phyloP scores from a whole-genome alignment of 2,888 invertebrate species.

The Dicyrtoma fusca region DNA sequence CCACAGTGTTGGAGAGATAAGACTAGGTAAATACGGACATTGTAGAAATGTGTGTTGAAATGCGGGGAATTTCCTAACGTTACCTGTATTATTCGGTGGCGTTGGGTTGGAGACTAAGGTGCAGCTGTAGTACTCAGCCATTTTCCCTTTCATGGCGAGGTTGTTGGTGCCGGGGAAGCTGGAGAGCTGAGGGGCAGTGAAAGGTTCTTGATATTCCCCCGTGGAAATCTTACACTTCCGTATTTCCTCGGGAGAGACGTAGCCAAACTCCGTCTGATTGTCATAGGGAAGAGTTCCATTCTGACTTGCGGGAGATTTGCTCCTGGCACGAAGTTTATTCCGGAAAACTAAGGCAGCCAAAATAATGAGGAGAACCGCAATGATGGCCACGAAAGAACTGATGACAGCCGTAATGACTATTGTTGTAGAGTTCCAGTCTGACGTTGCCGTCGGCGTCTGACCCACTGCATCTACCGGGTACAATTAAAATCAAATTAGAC shows the following conservation, averaged over 20 bases:
- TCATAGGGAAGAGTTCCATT: slow-evolving; percentile 54
- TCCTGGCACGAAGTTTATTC: slow-evolving; percentile 45
- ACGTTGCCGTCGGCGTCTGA: slow-evolving; percentile 45
- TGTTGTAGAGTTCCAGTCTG: slow-evolving; percentile 55
- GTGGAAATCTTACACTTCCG: slow-evolving; percentile 55
- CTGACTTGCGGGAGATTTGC: slow-evolving; percentile 50
- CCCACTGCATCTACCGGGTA: slow-evolving; percentile 41
- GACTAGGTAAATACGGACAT: too few species aligned
- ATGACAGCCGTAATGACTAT: slow-evolving; percentile 55
- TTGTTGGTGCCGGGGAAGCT: slow-evolving; percentile 50
- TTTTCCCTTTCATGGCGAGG: slow-evolving; percentile 47
- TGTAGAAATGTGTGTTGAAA: too few species aligned
- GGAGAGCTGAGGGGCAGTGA: slow-evolving; percentile 51
- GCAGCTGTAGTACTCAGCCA: slow-evolving; percentile 56
- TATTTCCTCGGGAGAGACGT: slow-evolving; percentile 53
- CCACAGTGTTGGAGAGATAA: too few species aligned
- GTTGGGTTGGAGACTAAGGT: slow-evolving; percentile 54
- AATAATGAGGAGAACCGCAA: slow-evolving; percentile 54
- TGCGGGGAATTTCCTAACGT: too few species aligned
- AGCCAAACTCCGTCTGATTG: slow-evolving; percentile 53
- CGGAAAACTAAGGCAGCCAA: slow-evolving; percentile 51
- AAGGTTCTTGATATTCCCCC: slow-evolving; percentile 56
- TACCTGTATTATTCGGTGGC: slow-evolving; percentile 53
- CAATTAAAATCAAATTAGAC: background rate
- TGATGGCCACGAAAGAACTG: slow-evolving; percentile 55